A percentile compares a stretch with the other conserved stretches of the same genome.
Conservation (phyloP, 2,113 vertebrate genomes). For the Crotalus horridus region DNA sequence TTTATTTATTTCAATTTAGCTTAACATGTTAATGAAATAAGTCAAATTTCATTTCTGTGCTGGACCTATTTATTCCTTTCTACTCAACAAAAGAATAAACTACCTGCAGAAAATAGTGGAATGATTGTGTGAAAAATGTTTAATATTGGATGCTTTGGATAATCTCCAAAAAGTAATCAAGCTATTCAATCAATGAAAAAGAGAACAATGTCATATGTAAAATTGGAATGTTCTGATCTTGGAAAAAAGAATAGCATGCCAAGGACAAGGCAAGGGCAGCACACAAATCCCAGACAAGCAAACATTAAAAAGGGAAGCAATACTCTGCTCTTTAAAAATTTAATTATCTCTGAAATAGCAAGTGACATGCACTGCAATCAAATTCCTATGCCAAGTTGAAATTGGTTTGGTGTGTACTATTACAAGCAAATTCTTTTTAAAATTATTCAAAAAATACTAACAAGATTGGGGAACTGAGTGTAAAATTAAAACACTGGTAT, state of each 20-base stretch:
- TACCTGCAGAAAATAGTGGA: not conserved
- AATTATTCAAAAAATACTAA: slow-evolving; percentile 30
- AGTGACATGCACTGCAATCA: slow-evolving; percentile 14
- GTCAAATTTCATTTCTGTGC: not conserved
- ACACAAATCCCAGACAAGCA: slow-evolving; percentile 1
- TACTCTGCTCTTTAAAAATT: not conserved
- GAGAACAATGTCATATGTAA: not conserved
- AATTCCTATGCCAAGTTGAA: slow-evolving; percentile 13
- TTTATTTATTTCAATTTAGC: not conserved
- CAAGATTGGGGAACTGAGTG: not conserved
- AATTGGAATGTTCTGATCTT: not conserved
- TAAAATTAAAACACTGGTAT: not conserved
- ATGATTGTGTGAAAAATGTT: not conserved
- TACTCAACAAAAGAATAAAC: not conserved
- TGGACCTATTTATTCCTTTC: not conserved
- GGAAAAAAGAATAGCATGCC: not conserved
- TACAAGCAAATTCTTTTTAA: not conserved
- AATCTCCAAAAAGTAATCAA: not conserved
- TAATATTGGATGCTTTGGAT: not conserved
- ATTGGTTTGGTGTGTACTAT: slow-evolving; percentile 2
- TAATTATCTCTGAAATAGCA: slow-evolving; percentile 3
- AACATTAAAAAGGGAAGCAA: not conserved
- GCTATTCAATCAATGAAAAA: not conserved
- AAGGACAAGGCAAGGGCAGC: slow-evolving; percentile 8
- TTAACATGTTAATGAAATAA: not conserved